Conservation (phyloP, 2,888 invertebrate genomes). For the Leptinotarsa tumamoca region DNA sequence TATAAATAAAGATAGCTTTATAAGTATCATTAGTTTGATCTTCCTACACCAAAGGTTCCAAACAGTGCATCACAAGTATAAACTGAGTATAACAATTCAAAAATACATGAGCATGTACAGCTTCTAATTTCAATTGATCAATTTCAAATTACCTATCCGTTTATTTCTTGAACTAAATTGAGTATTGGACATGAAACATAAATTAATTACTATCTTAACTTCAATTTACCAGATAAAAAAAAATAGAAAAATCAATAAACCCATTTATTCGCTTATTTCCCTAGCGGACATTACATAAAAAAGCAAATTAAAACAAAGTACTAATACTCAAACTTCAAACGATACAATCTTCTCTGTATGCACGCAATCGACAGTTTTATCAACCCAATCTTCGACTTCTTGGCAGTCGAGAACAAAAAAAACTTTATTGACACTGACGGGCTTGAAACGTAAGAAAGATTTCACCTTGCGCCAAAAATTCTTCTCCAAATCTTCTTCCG, state of each 20-base stretch:
- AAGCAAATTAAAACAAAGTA: neutral
- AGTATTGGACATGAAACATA: too few species aligned
- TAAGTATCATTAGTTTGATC: too few species aligned
- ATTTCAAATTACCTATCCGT: too few species aligned
- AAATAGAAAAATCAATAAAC: neutral
- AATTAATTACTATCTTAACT: too few species aligned
- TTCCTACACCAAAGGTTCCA: too few species aligned
- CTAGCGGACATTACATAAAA: neutral
- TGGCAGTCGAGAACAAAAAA: slow-evolving; percentile 11
- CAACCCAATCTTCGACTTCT: slow-evolving; percentile 12
- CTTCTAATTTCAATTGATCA: too few species aligned
- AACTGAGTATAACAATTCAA: too few species aligned
- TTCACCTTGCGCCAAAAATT: slow-evolving; percentile 25
- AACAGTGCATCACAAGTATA: too few species aligned
- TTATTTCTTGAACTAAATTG: too few species aligned
- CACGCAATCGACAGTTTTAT: neutral
- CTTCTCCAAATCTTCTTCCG: slow-evolving; percentile 18
- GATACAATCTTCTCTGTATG: neutral
- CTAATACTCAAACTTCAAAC: neutral
- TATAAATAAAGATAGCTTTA: too few species aligned
- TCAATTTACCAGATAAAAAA: neutral
- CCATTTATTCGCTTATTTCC: neutral
- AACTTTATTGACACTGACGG: slow-evolving; percentile 19
- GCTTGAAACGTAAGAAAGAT: slow-evolving; percentile 20
- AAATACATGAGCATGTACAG: too few species aligned